Evolutionary conservation across 2,797 vertebrate species (phyloP).

Genomic region (Petrocephalus sullivani): DNA sequence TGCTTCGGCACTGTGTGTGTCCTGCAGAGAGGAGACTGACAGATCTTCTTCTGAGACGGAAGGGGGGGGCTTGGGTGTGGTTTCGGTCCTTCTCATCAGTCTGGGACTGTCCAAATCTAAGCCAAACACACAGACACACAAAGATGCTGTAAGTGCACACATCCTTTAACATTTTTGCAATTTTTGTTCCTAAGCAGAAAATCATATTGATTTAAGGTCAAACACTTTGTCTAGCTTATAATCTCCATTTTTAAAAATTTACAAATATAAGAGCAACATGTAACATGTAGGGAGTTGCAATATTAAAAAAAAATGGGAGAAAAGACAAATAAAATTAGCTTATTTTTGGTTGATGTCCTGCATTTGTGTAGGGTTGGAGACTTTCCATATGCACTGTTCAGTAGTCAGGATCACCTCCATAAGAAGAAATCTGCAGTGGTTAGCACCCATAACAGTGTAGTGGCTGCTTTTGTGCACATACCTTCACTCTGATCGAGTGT

Average conservation of each 20-base stretch:
- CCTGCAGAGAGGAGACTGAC: conserved; percentile 81
- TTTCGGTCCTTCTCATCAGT: conserved; percentile 59
- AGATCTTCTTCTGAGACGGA: conserved; percentile 92
- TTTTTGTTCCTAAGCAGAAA: not conserved
- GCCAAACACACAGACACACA: conserved; percentile 72
- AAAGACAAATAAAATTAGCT: no score
- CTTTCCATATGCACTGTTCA: not conserved
- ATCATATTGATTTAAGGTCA: not conserved
- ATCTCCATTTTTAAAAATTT: not conserved
- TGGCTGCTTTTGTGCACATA: conserved; percentile 38
- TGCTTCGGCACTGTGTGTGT: conserved; percentile 75
- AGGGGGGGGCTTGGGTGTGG: conserved; percentile 72
- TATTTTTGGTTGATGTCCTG: not conserved
- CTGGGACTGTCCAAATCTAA: conserved; percentile 74
- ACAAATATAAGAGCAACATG: not conserved
- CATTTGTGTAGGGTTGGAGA: not conserved
- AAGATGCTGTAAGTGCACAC: not conserved
- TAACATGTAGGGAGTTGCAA: not conserved
- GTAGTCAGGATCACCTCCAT: not conserved
- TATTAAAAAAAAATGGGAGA: not conserved
- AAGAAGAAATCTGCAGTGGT: not conserved
- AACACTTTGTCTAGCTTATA: not conserved
- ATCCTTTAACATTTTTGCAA: not conserved
- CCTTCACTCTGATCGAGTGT: conserved; percentile 94
- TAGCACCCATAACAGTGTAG: not conserved